Evolutionary conservation across 2,113 vertebrate species (phyloP).

Genomic region (Onychostoma macrolepis): DNA sequence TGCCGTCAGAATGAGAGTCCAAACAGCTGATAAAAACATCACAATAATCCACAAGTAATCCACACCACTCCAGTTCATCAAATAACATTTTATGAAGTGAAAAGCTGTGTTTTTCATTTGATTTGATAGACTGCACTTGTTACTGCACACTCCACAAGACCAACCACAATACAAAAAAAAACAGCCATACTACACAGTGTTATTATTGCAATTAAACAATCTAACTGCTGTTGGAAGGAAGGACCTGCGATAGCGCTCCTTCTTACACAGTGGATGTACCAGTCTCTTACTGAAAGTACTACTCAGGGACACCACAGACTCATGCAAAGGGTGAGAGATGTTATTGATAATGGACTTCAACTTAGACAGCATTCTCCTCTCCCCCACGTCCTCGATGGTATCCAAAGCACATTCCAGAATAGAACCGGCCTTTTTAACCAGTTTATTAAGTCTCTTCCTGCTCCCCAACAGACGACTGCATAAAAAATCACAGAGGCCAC

Average conservation of each 20-base stretch:
- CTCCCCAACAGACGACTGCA: neutral
- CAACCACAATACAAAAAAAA: too few relatives aligned
- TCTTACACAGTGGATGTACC: neutral
- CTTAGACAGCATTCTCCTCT: neutral
- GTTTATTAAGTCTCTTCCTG: neutral
- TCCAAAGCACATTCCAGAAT: neutral
- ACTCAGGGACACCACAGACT: neutral
- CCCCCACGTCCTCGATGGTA: neutral
- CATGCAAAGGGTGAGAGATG: neutral
- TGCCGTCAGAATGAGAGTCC: too few relatives aligned
- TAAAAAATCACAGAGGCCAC: neutral
- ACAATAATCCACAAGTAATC: too few relatives aligned
- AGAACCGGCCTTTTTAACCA: neutral
- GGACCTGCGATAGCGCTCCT: neutral
- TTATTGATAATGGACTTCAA: neutral
- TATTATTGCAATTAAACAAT: neutral
- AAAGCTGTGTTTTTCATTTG: too few relatives aligned
- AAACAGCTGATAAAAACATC: too few relatives aligned
- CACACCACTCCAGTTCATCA: too few relatives aligned
- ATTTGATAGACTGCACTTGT: too few relatives aligned
- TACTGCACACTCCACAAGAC: too few relatives aligned
- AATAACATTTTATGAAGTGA: too few relatives aligned
- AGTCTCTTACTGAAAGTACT: neutral
- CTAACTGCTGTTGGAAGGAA: neutral
- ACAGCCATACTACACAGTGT: neutral